phyloP scores from a whole-genome alignment of 2,888 invertebrate genomes.

The Thymelicus sylvestris region DNA sequence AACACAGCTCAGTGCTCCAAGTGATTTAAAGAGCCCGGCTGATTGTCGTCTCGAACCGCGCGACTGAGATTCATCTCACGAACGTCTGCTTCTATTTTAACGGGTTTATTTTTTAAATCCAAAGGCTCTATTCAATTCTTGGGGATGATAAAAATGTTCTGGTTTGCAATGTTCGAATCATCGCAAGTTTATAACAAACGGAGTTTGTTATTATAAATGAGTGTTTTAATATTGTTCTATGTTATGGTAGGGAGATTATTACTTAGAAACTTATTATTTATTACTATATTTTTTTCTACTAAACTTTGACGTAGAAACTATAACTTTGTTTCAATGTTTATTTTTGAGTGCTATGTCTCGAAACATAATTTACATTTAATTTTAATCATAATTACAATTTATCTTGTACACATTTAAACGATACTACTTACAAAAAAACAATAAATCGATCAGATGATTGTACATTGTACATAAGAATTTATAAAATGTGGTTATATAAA shows the following conservation, averaged over 20 bases:
- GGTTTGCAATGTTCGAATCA: slow-evolving; percentile 34
- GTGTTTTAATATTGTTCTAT: slow-evolving; percentile 9
- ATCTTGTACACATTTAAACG: neutral
- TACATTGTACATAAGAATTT: neutral
- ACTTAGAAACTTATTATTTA: too few species aligned
- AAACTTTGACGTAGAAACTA: too few species aligned
- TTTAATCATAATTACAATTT: too few species aligned
- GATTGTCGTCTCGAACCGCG: slow-evolving; percentile 36
- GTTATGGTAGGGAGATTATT: neutral
- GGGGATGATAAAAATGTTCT: slow-evolving; percentile 36
- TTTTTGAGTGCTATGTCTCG: too few species aligned
- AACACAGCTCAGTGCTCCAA: slow-evolving; percentile 36
- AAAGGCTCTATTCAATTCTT: slow-evolving; percentile 38
- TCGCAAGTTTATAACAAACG: slow-evolving; percentile 26
- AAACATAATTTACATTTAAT: too few species aligned
- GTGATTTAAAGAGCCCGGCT: slow-evolving; percentile 36
- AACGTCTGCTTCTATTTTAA: slow-evolving; percentile 38
- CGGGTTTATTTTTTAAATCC: slow-evolving; percentile 38
- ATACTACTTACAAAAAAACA: neutral
- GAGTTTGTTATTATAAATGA: slow-evolving; percentile 20
- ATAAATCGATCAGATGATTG: neutral
- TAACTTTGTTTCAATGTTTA: too few species aligned
- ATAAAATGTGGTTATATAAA: neutral
- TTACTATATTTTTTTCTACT: too few species aligned
- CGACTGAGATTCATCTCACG: slow-evolving; percentile 38